Conservation (phyloP, 2,888 invertebrate species). For the Quadroppia sp. region DNA sequence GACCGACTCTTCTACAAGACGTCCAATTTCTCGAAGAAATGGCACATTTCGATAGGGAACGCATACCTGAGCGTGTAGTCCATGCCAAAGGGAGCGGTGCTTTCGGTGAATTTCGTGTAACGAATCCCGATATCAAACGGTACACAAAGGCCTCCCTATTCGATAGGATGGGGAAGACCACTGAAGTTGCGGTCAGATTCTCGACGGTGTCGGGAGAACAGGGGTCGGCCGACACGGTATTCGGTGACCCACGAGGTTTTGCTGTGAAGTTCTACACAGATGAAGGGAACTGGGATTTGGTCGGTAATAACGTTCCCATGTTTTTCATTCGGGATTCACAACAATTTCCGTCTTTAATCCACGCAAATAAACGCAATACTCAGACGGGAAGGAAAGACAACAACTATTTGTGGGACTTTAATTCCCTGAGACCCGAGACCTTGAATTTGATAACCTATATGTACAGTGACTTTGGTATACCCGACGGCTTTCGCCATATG, state of each 20-base stretch:
- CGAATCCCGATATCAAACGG: conserved; percentile 70
- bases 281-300: conserved; percentile 82
- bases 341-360: conserved; percentile 89
- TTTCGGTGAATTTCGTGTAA: conserved; percentile 80
- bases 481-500: conserved; percentile 88
- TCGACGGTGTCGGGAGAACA: conserved; percentile 78
- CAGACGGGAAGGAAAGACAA: conserved; percentile 74
- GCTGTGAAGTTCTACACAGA: conserved; percentile 90
- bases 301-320: conserved; percentile 82
- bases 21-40: conserved; percentile 60
- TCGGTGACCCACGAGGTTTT: conserved; percentile 85
- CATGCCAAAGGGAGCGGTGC: conserved; percentile 91
- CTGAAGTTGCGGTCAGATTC: conserved; percentile 72
- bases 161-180: conserved; percentile 69
- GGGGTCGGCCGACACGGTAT: conserved; percentile 78
- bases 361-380: conserved; percentile 94
- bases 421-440: conserved; percentile 78
- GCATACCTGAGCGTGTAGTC: conserved; percentile 92
- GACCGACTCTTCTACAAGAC: conserved; percentile 83
- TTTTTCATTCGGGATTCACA: conserved; percentile 87
- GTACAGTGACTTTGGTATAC: conserved; percentile 86
- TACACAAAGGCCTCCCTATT: conserved; percentile 75
- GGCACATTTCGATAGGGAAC: conserved; percentile 66
- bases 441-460: conserved; percentile 77
- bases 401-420: conserved; percentile 95